Conservation (phyloP, 1,140 invertebrate genomes). For the Drosophila tsacasi region DNA sequence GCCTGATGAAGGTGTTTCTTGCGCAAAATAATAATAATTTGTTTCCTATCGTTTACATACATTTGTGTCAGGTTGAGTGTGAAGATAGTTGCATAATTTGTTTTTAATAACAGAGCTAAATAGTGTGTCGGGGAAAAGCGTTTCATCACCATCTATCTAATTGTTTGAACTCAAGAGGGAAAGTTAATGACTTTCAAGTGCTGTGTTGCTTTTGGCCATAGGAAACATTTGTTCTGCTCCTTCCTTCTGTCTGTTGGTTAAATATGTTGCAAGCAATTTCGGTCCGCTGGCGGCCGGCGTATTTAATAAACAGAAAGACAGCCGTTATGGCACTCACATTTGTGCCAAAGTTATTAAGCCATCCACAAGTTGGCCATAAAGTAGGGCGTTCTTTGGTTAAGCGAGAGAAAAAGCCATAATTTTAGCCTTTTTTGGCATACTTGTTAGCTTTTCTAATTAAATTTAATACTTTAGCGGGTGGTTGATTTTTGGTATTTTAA, state of each 20-base stretch:
- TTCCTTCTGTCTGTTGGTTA: slow-evolving; percentile 36
- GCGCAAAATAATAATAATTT: slow-evolving; percentile 23
- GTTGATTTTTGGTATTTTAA: too few species aligned
- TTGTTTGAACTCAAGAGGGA: slow-evolving; percentile 44
- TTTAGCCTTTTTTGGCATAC: slow-evolving; percentile 20
- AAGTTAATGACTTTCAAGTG: slow-evolving; percentile 56
- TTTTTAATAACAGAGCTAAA: slow-evolving; percentile 71
- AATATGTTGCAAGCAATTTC: slow-evolving; percentile 65
- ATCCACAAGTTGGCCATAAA: slow-evolving; percentile 45
- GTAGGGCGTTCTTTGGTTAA: slow-evolving; percentile 4
- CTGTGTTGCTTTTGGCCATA: slow-evolving; percentile 34
- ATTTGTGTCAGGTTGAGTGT: slow-evolving; percentile 56
- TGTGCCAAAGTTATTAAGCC: slow-evolving; percentile 75
- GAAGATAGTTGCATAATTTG: slow-evolving; percentile 64
- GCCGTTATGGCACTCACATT: slow-evolving; percentile 48
- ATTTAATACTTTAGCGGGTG: too few species aligned
- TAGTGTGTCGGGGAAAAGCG: slow-evolving; percentile 56
- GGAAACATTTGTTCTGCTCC: slow-evolving; percentile 46
- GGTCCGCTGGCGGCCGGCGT: slow-evolving; percentile 36
- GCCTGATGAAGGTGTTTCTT: slow-evolving; percentile 55
- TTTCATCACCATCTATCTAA: slow-evolving; percentile 62
- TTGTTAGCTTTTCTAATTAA: slow-evolving; percentile 21
- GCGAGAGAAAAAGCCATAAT: neutral
- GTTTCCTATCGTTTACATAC: slow-evolving; percentile 69
- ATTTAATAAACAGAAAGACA: slow-evolving; percentile 74